Percentiles rank a stretch among this genome's conserved stretches.
These are phyloP conservation scores for Rattus rattus DNA, from an alignment of 2,113 vertebrate genomes.

Conservation along the genomic window DNA sequence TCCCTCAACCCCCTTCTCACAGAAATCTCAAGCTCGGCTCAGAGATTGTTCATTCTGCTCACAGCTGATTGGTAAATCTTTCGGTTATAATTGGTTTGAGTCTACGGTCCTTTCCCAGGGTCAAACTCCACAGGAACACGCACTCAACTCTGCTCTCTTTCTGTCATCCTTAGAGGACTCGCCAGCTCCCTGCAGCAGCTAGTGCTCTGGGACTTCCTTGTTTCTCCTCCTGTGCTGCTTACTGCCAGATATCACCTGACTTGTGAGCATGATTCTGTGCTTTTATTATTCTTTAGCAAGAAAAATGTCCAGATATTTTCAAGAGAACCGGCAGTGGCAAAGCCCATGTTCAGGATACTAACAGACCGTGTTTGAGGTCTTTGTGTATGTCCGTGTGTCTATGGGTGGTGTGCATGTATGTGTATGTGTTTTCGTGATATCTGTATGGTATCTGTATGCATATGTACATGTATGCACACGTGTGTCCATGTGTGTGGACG, in stretches of 20 bases:
- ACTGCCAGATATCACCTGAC: too few species aligned
- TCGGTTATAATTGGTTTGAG: too few species aligned
- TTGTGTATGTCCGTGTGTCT: neutral
- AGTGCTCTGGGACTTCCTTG: neutral
- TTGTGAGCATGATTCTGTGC: neutral
- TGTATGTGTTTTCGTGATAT: too few species aligned
- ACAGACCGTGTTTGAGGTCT: neutral
- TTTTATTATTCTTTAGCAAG: neutral
- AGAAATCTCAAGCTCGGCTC: neutral
- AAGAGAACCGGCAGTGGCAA: neutral
- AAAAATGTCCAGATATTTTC: neutral
- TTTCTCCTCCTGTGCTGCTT: too few species aligned
- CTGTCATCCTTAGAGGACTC: neutral
- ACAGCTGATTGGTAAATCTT: neutral
- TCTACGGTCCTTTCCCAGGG: neutral
- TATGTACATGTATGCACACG: neutral
- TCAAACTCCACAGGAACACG: neutral
- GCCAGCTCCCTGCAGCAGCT: neutral
- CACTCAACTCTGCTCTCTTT: neutral
- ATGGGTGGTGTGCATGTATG: neutral
- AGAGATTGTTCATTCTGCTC: neutral
- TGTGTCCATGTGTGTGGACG: neutral
- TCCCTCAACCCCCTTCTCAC: neutral
- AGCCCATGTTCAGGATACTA: neutral
- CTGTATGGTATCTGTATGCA: too few species aligned